Conservation (phyloP, 1,140 invertebrate genomes). For the Maconellicoccus hirsutus region DNA sequence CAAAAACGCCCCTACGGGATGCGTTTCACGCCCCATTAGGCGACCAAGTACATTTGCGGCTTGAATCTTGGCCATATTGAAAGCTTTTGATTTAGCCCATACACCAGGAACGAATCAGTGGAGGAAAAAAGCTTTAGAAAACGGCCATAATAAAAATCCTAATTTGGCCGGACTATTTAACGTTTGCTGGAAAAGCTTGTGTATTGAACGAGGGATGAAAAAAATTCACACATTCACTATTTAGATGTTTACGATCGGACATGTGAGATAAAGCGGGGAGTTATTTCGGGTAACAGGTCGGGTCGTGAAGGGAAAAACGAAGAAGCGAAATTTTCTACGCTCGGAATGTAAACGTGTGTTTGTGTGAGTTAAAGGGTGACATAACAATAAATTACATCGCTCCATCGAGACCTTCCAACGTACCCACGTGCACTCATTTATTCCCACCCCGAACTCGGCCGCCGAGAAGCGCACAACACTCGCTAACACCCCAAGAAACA, state of each 20-base stretch:
- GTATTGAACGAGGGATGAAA: background rate
- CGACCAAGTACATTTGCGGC: too few species aligned
- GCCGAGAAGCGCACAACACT: background rate
- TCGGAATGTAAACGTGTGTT: background rate
- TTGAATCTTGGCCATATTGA: too few species aligned
- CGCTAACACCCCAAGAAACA: constrained; percentile 16
- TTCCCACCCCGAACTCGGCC: background rate
- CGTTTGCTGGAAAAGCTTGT: too few species aligned
- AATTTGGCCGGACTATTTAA: too few species aligned
- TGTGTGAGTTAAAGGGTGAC: constrained; percentile 17
- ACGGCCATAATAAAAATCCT: too few species aligned
- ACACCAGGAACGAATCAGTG: too few species aligned
- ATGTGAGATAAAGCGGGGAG: background rate
- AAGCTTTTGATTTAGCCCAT: too few species aligned
- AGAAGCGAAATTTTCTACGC: background rate
- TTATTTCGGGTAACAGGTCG: constrained; percentile 7
- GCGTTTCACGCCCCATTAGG: too few species aligned
- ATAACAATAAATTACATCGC: constrained; percentile 22
- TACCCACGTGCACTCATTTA: constrained; percentile 22
- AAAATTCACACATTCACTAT: background rate
- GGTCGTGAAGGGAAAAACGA: background rate
- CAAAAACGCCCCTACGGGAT: too few species aligned
- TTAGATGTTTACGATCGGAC: constrained; percentile 2
- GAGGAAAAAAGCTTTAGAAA: too few species aligned
- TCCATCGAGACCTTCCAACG: constrained; percentile 18